These are phyloP conservation scores for Anisognathus igniventris DNA, from an alignment of 2,797 vertebrate species.

Conservation along the genomic window DNA sequence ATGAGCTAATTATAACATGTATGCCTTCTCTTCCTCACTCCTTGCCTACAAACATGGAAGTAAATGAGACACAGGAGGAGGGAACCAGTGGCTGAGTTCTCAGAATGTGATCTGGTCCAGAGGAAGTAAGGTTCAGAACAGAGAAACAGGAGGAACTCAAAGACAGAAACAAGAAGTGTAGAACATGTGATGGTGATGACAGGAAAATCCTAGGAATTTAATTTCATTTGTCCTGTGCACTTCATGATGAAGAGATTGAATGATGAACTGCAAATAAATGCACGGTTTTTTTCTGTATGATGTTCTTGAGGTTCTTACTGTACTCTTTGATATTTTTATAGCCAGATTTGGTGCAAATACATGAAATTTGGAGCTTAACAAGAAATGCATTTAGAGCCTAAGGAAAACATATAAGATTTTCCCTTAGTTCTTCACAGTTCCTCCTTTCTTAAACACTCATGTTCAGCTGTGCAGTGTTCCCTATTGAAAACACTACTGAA, in stretches of 20 bases:
- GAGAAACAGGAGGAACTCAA: not conserved
- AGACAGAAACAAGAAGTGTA: not conserved
- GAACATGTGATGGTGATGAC: not conserved
- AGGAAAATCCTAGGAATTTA: not conserved
- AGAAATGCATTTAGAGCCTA: not conserved
- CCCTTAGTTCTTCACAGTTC: not conserved
- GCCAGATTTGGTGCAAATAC: not conserved
- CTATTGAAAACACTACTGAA: not conserved
- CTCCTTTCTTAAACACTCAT: not conserved
- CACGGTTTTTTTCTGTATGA: not conserved
- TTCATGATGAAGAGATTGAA: not conserved
- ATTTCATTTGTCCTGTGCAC: not conserved
- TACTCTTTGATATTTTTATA: not conserved
- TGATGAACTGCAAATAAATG: not conserved
- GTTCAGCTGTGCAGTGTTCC: not conserved
- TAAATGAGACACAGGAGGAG: not conserved
- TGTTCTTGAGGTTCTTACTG: not conserved
- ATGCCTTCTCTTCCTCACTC: not conserved
- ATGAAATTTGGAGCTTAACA: not conserved
- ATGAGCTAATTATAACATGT: not conserved
- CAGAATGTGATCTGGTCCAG: not conserved
- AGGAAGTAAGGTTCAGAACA: constrained; percentile 22
- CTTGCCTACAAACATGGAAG: not conserved
- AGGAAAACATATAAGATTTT: not conserved
- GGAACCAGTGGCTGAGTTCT: not conserved